A percentile compares a stretch with the other conserved stretches of the same genome.
phyloP scores from a whole-genome alignment of 2,113 vertebrate species.

The Anthoscopus minutus region DNA sequence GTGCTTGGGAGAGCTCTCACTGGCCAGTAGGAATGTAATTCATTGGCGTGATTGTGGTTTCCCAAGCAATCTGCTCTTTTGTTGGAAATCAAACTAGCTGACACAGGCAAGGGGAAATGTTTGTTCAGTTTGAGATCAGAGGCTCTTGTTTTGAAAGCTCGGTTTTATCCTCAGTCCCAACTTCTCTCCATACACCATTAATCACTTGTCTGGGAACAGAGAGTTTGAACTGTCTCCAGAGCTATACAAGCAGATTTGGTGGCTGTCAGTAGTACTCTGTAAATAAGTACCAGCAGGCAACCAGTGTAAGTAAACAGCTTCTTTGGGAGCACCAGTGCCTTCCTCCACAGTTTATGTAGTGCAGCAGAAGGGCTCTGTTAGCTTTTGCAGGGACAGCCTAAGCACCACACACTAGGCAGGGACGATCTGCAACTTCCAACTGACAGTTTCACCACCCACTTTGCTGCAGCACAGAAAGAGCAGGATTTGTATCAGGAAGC shows the following conservation, averaged over 20 bases:
- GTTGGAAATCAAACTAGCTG: constrained; percentile 12
- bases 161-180: background rate
- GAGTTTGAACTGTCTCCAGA: constrained; percentile 22
- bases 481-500: background rate
- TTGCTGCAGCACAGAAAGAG: background rate
- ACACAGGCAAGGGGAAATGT: constrained; percentile 37
- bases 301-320: constrained; percentile 53
- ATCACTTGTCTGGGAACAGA: constrained; percentile 9
- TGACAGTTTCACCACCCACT: background rate
- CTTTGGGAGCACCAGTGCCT: background rate
- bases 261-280: constrained; percentile 37
- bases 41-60: background rate
- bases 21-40: background rate
- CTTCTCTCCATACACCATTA: constrained; percentile 24
- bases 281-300: constrained; percentile 59
- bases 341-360: background rate
- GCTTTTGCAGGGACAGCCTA: background rate
- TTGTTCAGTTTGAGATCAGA: constrained; percentile 28
- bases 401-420: background rate
- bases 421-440: background rate
- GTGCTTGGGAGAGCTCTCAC: background rate
- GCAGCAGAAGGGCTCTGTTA: background rate
- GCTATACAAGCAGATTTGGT: constrained; percentile 31
- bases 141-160: constrained; percentile 59
- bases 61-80: background rate